These are phyloP conservation scores for Calliopsis andreniformis DNA, from an alignment of 1,140 invertebrate genomes.

Conservation along the genomic window DNA sequence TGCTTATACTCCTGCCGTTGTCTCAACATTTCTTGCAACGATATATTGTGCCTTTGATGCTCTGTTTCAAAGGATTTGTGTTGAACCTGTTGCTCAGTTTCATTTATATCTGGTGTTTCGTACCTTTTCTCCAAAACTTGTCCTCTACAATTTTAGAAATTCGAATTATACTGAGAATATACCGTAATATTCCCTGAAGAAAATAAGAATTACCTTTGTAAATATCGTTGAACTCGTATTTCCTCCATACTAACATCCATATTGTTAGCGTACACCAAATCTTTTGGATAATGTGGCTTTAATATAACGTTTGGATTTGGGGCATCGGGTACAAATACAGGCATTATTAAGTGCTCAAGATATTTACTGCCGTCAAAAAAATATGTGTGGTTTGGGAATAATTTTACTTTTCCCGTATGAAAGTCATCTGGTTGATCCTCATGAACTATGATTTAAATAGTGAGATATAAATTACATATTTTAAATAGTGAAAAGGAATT, in stretches of 20 bases:
- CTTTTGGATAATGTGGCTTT: constrained; percentile 79
- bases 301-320: constrained; percentile 83
- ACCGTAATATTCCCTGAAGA: background rate
- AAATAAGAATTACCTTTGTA: constrained; percentile 61
- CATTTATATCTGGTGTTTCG: constrained; percentile 32
- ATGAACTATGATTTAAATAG: constrained; percentile 81
- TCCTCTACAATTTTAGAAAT: constrained; percentile 12
- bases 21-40: constrained; percentile 56
- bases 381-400: constrained; percentile 74
- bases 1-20: constrained; percentile 65
- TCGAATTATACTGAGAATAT: background rate
- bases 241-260: constrained; percentile 86
- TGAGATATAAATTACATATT: background rate
- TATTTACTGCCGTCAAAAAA: constrained; percentile 80
- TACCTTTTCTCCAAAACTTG: constrained; percentile 41
- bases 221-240: constrained; percentile 81
- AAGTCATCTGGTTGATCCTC: constrained; percentile 81
- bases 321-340: constrained; percentile 84
- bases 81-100: constrained; percentile 51
- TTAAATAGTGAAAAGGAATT: background rate
- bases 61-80: constrained; percentile 69
- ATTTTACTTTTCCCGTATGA: constrained; percentile 67
- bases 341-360: constrained; percentile 82
- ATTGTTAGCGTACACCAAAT: constrained; percentile 84
- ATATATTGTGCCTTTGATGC: constrained; percentile 60